A percentile compares a stretch with the other conserved stretches of the same genome.
Evolutionary conservation across 2,113 vertebrate species (phyloP).

Genomic region (Pleuronectes platessa): DNA sequence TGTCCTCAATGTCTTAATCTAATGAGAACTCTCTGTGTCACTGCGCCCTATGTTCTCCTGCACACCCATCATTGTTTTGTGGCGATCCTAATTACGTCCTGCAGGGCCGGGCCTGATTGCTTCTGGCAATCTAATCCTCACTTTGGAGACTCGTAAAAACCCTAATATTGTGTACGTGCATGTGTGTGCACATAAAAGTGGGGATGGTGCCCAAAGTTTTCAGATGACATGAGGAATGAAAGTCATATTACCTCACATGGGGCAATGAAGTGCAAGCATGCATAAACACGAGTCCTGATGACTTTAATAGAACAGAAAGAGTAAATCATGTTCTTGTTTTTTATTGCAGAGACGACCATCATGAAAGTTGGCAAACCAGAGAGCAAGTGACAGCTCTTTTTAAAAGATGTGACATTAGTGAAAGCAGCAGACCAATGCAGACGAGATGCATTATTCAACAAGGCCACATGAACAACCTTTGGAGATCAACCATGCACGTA

Average conservation of each 20-base stretch:
- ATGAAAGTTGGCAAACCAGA: constrained; percentile 22
- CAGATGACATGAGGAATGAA: constrained; percentile 39
- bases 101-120: constrained; percentile 34
- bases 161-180: constrained; percentile 5
- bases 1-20: constrained; percentile 23
- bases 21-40: constrained; percentile 33
- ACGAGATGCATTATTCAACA: constrained; percentile 57
- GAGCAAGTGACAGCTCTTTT: constrained; percentile 20
- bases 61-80: constrained; percentile 41
- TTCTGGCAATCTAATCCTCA: constrained; percentile 58
- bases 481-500: constrained; percentile 29
- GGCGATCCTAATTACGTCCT: constrained; percentile 64
- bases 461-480: constrained; percentile 34
- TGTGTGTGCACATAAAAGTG: background rate
- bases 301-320: background rate
- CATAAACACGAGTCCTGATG: constrained; percentile 10
- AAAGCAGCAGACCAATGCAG: constrained; percentile 32
- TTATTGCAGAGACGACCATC: constrained; percentile 15
- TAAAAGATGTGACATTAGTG: constrained; percentile 12
- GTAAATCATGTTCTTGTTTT: background rate
- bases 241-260: constrained; percentile 11
- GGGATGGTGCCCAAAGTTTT: constrained; percentile 15
- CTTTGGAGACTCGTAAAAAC: constrained; percentile 59
- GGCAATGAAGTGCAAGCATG: constrained; percentile 10
- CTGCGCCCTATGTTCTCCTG: constrained; percentile 37